Conservation (phyloP, 1,140 invertebrate species). For the Dendroctonus ponderosae region DNA sequence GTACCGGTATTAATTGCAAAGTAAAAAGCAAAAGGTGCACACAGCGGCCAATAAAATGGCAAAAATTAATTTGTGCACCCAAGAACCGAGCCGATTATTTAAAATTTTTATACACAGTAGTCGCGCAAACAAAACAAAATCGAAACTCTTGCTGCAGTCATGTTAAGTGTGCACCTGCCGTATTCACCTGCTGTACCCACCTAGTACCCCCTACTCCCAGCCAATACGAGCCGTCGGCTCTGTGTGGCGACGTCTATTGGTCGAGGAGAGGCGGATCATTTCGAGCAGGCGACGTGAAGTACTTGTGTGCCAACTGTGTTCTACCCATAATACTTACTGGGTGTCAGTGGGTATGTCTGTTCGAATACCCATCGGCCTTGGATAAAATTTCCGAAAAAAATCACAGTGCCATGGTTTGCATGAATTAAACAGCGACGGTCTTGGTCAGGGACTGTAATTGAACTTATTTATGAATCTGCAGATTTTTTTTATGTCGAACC, state of each 20-base stretch:
- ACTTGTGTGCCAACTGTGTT: conserved; percentile 10
- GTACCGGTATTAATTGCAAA: conserved; percentile 8
- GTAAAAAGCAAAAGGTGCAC: conserved; percentile 18
- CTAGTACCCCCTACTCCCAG: conserved; percentile 3
- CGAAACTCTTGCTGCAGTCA: conserved; percentile 3
- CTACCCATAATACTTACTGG: conserved; percentile 15
- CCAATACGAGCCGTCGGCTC: conserved; percentile 3
- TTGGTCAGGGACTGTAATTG: conserved; percentile 11
- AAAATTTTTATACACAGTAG: conserved; percentile 10
- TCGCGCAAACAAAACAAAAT: conserved; percentile 27
- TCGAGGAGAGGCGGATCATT: background rate
- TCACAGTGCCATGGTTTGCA: background rate
- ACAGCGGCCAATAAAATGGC: conserved; percentile 12
- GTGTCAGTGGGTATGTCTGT: conserved; percentile 15
- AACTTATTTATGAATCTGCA: no score
- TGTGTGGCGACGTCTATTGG: conserved; percentile 1
- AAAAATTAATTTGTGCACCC: conserved; percentile 21
- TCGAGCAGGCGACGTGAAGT: conserved; percentile 5
- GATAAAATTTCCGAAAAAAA: conserved; percentile 3
- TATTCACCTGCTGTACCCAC: conserved; percentile 20
- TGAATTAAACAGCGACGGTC: conserved; percentile 10
- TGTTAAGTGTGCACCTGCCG: conserved; percentile 25
- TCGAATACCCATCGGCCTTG: conserved; percentile 1
- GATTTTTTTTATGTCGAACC: background rate
- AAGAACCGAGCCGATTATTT: conserved; percentile 17